Conservation (phyloP, 2,113 vertebrate species). For the Xenus cinereus region DNA sequence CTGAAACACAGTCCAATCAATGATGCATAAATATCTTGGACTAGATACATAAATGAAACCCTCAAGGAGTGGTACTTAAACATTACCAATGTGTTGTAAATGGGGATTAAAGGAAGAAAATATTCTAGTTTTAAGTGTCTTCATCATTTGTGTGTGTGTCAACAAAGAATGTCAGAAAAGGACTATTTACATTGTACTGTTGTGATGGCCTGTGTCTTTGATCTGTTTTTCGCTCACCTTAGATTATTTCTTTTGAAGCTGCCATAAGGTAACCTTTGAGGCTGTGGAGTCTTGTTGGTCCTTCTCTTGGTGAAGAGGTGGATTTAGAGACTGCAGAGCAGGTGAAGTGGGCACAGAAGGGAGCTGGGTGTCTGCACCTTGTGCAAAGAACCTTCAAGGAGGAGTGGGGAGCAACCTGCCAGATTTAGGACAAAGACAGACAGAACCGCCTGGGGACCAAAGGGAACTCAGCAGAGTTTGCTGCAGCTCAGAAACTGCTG, state of each 20-base stretch:
- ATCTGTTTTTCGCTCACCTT: neutral
- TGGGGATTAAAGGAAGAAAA: neutral
- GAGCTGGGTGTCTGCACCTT: neutral
- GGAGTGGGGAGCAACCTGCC: neutral
- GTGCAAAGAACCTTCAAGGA: neutral
- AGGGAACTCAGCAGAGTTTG: neutral
- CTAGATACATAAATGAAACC: neutral
- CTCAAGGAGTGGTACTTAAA: neutral
- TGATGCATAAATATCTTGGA: neutral
- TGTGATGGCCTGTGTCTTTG: neutral
- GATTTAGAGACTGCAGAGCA: neutral
- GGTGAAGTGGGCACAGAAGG: neutral
- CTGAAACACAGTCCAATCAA: neutral
- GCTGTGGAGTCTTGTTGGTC: neutral
- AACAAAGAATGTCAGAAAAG: neutral
- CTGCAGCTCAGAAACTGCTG: neutral
- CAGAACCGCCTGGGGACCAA: neutral
- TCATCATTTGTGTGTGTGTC: neutral
- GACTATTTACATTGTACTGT: neutral
- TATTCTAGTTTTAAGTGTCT: neutral
- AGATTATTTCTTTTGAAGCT: neutral
- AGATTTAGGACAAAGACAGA: too few relatives aligned
- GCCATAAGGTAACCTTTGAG: neutral
- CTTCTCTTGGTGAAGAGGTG: neutral
- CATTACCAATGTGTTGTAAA: neutral